Conservation (phyloP, 2,888 invertebrate species). For the Busseola fusca region DNA sequence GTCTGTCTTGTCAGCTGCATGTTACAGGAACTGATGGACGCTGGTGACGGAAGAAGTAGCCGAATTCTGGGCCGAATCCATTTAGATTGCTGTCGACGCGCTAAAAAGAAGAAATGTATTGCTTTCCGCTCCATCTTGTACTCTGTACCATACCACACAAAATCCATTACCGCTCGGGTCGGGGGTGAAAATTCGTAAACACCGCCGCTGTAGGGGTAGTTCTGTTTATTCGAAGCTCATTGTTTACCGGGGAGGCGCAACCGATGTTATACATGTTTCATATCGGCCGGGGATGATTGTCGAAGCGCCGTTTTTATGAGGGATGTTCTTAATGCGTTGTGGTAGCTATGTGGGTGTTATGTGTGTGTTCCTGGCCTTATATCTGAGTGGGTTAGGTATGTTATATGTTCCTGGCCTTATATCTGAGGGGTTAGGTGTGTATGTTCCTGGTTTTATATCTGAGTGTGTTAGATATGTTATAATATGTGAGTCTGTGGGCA, state of each 20-base stretch:
- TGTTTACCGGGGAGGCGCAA: constrained; percentile 51
- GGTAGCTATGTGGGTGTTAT: constrained; percentile 12
- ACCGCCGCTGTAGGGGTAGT: constrained; percentile 46
- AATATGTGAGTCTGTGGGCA: too few species aligned
- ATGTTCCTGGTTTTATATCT: too few species aligned
- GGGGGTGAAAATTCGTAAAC: constrained; percentile 65
- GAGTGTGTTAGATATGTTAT: too few species aligned
- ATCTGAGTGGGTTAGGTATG: background rate
- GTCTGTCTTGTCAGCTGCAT: too few species aligned
- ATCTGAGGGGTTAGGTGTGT: too few species aligned
- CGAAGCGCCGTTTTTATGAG: constrained; percentile 41
- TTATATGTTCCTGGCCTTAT: background rate
- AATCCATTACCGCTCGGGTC: constrained; percentile 61
- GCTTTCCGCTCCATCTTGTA: constrained; percentile 2
- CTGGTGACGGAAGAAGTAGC: too few species aligned
- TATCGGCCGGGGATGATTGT: constrained; percentile 49
- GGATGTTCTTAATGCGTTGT: constrained; percentile 31
- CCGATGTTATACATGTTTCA: constrained; percentile 50
- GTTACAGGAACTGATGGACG: too few species aligned
- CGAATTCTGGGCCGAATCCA: too few species aligned
- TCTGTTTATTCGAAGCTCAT: constrained; percentile 61
- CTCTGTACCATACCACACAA: constrained; percentile 41
- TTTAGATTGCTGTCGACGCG: too few species aligned
- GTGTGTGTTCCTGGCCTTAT: constrained; percentile 15
- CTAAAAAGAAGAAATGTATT: too few species aligned